Conservation (phyloP, 2,888 invertebrate genomes). For the Sialis lutaria region DNA sequence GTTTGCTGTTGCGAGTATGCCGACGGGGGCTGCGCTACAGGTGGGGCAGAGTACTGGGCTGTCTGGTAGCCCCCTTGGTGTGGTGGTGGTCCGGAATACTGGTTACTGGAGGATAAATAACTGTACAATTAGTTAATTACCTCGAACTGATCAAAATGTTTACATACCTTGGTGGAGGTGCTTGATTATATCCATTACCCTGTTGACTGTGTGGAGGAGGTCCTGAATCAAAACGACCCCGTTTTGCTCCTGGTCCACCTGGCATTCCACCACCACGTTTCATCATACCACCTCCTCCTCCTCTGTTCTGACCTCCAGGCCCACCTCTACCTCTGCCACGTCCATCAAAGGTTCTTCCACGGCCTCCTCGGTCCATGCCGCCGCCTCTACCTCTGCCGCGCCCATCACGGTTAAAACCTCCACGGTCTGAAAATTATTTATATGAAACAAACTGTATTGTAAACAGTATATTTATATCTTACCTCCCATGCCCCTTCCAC, state of each 20-base stretch:
- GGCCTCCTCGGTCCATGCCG: neutral
- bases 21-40: neutral
- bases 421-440: neutral
- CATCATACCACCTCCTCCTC: slow-evolving; percentile 11
- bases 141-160: neutral
- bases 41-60: slow-evolving; percentile 4
- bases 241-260: slow-evolving; percentile 14
- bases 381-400: slow-evolving; percentile 3
- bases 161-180: slow-evolving; percentile 14
- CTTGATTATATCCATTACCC: slow-evolving; percentile 16
- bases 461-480: neutral
- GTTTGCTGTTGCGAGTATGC: slow-evolving; percentile 3
- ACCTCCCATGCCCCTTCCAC: slow-evolving; percentile 10
- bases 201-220: neutral
- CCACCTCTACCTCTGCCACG: slow-evolving; percentile 5
- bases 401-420: slow-evolving; percentile 7
- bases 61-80: slow-evolving; percentile 4
- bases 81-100: slow-evolving; percentile 1
- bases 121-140: neutral
- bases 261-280: slow-evolving; percentile 12
- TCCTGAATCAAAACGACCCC: slow-evolving; percentile 5
- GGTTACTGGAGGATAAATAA: slow-evolving; percentile 1
- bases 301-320: slow-evolving; percentile 7
- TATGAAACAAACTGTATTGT: too few species aligned
- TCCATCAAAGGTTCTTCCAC: slow-evolving; percentile 1